phyloP scores from a whole-genome alignment of 2,888 invertebrate species.

The Steinernema carpocapsae region DNA sequence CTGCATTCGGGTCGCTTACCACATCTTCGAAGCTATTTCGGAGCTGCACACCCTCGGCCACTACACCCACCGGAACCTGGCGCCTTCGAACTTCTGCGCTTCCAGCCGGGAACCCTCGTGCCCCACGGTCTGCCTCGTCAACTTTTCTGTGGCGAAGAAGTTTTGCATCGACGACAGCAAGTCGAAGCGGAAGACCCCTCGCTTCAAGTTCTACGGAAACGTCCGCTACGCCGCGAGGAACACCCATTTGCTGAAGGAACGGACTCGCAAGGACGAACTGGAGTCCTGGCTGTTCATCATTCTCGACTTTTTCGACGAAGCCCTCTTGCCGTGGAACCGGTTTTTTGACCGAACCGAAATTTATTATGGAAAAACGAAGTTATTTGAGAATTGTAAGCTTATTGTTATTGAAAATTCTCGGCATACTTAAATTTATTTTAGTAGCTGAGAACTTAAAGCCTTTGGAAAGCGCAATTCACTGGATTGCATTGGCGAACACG shows the following conservation, averaged over 20 bases:
- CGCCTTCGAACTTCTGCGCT: constrained; percentile 26
- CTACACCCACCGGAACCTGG: constrained; percentile 18
- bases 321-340: neutral
- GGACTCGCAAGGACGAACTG: constrained; percentile 6
- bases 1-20: neutral
- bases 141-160: constrained; percentile 23
- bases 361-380: neutral
- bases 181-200: neutral
- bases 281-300: constrained; percentile 23
- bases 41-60: constrained; percentile 23
- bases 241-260: constrained; percentile 14
- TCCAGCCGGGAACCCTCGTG: neutral
- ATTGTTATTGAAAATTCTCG: neutral
- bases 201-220: neutral
- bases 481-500: neutral
- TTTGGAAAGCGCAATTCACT: neutral
- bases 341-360: constrained; percentile 1
- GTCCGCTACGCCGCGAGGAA: constrained; percentile 22
- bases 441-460: neutral
- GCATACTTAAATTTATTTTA: neutral
- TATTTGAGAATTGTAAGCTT: constrained; percentile 7
- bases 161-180: constrained; percentile 22
- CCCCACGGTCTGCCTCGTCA: neutral
- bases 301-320: constrained; percentile 6
- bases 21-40: constrained; percentile 20